phyloP scores from a whole-genome alignment of 2,113 vertebrate species.

The Scomber colias region DNA sequence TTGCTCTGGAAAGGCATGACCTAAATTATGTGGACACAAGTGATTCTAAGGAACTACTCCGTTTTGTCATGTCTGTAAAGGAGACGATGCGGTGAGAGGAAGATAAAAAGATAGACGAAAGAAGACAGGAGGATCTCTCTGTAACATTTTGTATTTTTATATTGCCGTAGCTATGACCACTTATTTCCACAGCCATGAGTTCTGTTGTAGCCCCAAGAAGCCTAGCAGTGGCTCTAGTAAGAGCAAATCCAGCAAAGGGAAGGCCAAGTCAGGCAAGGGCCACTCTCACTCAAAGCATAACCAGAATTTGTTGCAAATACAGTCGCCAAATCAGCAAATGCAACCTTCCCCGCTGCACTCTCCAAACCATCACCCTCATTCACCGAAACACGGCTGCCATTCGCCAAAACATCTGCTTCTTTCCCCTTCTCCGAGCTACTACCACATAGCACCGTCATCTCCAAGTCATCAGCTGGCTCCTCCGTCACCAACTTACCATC shows the following conservation, averaged over 20 bases:
- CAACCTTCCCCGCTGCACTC: constrained; percentile 62
- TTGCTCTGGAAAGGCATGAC: constrained; percentile 57
- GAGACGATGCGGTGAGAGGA: constrained; percentile 14
- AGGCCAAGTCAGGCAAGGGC: constrained; percentile 67
- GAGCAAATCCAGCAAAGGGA: constrained; percentile 71
- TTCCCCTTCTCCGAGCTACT: constrained; percentile 79
- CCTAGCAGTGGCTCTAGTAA: constrained; percentile 63
- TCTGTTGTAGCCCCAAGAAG: constrained; percentile 81
- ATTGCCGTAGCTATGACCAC: constrained; percentile 76
- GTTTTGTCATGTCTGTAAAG: constrained; percentile 45
- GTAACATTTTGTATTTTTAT: not conserved
- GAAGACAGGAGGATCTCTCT: not conserved
- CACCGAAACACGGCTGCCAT: constrained; percentile 48
- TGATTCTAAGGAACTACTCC: constrained; percentile 41
- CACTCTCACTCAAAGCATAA: constrained; percentile 69
- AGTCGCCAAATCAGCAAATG: constrained; percentile 62
- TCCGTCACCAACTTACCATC: constrained; percentile 51
- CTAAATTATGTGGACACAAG: constrained; percentile 68
- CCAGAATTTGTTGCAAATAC: constrained; percentile 76
- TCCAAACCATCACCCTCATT: constrained; percentile 51
- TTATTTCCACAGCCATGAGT: constrained; percentile 83
- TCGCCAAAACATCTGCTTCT: constrained; percentile 64
- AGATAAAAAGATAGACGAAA: constrained; percentile 1
- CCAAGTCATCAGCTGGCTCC: constrained; percentile 58
- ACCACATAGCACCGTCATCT: constrained; percentile 72